phyloP scores from a whole-genome alignment of 2,888 invertebrate species.

The Coelopa pilipes region DNA sequence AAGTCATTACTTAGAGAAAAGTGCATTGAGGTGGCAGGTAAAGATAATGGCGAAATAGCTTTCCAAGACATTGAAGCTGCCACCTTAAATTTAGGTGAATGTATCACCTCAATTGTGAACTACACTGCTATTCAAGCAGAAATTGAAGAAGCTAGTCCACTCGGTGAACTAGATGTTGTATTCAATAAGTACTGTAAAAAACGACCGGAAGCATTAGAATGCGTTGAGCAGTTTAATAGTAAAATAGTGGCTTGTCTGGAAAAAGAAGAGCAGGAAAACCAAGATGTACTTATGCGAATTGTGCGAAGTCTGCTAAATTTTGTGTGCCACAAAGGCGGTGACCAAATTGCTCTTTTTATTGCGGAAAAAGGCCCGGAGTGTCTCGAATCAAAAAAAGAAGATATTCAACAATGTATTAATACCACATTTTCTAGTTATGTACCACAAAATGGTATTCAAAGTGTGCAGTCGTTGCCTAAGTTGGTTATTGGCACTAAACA shows the following conservation, averaged over 20 bases:
- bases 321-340: conserved; percentile 83
- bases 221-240: conserved; percentile 71
- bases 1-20: conserved; percentile 72
- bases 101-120: conserved; percentile 73
- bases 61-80: conserved; percentile 69
- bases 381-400: conserved; percentile 71
- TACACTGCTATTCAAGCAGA: conserved; percentile 72
- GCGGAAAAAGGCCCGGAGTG: conserved; percentile 85
- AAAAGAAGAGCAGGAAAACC: conserved; percentile 71
- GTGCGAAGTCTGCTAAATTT: conserved; percentile 78
- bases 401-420: conserved; percentile 74
- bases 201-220: conserved; percentile 64
- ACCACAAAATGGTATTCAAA: conserved; percentile 65
- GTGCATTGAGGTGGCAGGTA: conserved; percentile 74
- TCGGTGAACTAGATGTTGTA: conserved; percentile 76
- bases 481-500: conserved; percentile 71
- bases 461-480: conserved; percentile 70
- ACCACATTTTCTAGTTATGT: conserved; percentile 70
- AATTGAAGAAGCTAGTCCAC: conserved; percentile 76
- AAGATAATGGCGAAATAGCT: conserved; percentile 67
- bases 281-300: conserved; percentile 74
- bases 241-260: conserved; percentile 75
- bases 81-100: conserved; percentile 67
- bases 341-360: conserved; percentile 84
- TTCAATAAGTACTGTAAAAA: conserved; percentile 81